These are phyloP conservation scores for Zeus faber DNA, from an alignment of 2,113 vertebrate species.

Conservation along the genomic window DNA sequence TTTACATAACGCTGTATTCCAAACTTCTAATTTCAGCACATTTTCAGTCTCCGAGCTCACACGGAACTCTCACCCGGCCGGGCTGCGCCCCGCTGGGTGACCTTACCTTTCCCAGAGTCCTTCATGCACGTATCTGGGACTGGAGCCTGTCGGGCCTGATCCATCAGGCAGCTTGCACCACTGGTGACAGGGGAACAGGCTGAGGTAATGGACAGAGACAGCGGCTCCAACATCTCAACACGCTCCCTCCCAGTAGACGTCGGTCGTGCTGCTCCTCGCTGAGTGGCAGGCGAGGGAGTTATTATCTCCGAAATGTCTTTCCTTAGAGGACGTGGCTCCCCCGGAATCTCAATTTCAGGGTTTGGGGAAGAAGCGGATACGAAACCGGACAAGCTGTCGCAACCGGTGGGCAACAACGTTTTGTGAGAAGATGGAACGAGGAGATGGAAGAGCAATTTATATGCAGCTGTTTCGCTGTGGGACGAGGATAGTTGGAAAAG, in stretches of 20 bases:
- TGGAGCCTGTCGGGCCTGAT: background rate
- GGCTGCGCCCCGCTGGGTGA: no score
- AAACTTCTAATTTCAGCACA: background rate
- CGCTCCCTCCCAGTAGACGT: no score
- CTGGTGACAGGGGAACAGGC: background rate
- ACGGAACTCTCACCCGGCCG: no score
- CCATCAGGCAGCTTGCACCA: background rate
- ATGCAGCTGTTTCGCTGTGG: constrained; percentile 4
- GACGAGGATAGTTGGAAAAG: background rate
- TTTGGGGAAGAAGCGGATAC: no score
- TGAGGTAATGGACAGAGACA: background rate
- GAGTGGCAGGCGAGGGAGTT: no score
- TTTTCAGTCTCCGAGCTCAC: no score
- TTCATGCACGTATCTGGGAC: background rate
- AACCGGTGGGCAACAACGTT: background rate
- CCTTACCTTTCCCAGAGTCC: background rate
- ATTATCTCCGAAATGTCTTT: no score
- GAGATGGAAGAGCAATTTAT: background rate
- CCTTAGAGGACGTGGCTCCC: background rate
- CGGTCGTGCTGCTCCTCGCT: no score
- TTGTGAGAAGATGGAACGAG: constrained; percentile 2
- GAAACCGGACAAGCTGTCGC: no score
- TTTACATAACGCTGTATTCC: background rate
- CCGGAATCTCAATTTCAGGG: no score
- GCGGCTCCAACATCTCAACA: no score